A percentile compares a stretch with the other conserved stretches of the same genome.
Evolutionary conservation across 2,888 invertebrate genomes (phyloP).

Genomic region (Byasa hedistus): DNA sequence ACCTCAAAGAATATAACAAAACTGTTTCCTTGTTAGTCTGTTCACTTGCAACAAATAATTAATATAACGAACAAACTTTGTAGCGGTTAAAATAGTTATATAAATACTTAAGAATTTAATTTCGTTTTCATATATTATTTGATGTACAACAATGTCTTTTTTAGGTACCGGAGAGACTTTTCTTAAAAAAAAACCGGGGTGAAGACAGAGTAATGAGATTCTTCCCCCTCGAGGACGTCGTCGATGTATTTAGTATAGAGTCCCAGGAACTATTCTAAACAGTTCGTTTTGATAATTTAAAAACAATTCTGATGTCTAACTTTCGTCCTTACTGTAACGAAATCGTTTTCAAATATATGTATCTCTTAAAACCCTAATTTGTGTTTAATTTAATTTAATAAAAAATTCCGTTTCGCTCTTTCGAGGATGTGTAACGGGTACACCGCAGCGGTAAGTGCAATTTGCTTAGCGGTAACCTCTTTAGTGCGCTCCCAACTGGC

Average conservation of each 20-base stretch:
- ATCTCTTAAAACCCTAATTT: neutral
- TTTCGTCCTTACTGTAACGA: neutral
- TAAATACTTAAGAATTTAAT: neutral
- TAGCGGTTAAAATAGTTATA: neutral
- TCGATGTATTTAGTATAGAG: too few species aligned
- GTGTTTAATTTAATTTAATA: conserved; percentile 17
- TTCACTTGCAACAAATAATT: conserved; percentile 14
- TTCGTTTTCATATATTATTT: neutral
- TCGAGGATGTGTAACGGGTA: conserved; percentile 49
- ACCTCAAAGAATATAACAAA: conserved; percentile 71
- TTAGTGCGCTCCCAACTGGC: conserved; percentile 49
- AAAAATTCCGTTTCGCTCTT: conserved; percentile 34
- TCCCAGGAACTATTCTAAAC: too few species aligned
- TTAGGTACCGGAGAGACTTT: neutral
- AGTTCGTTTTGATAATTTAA: neutral
- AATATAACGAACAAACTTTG: conserved; percentile 14
- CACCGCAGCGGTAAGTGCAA: conserved; percentile 57
- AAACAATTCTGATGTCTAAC: neutral
- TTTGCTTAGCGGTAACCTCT: conserved; percentile 69
- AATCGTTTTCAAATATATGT: neutral
- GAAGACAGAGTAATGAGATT: too few species aligned
- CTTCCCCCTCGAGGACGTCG: too few species aligned
- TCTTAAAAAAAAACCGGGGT: too few species aligned
- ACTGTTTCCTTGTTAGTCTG: conserved; percentile 67
- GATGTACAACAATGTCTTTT: neutral